A percentile compares a stretch with the other conserved stretches of the same genome.
These are phyloP conservation scores for Macrophya annulata DNA, from an alignment of 2,888 invertebrate genomes.

Conservation along the genomic window DNA sequence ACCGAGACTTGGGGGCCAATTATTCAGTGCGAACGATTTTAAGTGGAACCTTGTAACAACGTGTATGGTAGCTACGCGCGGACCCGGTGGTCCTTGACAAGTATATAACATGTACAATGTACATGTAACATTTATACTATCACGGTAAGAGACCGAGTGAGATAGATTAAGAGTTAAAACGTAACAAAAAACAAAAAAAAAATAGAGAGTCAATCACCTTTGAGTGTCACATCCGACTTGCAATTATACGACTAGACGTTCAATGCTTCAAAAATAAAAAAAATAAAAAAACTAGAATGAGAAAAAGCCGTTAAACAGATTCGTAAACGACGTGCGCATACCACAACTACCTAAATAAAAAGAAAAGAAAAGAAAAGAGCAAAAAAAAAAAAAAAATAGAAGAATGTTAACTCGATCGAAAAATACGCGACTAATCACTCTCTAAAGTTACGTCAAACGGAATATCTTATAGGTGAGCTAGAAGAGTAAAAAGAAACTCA, in stretches of 20 bases:
- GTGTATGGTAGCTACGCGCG: not conserved
- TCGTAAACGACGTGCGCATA: not conserved
- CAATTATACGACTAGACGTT: not conserved
- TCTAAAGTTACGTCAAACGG: not conserved
- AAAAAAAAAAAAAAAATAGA: not conserved
- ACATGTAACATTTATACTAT: no score
- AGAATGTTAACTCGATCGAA: not conserved
- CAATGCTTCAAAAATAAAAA: not conserved
- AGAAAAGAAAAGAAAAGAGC: not conserved
- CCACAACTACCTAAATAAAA: no score
- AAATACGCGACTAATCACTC: not conserved
- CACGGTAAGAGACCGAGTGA: not conserved
- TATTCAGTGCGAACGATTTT: conserved; percentile 43
- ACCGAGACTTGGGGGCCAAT: conserved; percentile 11
- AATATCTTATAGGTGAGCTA: no score
- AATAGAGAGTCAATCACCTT: not conserved
- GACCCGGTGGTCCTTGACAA: conserved; percentile 23
- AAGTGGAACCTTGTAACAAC: not conserved
- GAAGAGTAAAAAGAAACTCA: not conserved
- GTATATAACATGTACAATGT: not conserved
- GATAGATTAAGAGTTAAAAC: not conserved
- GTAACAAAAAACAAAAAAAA: no score
- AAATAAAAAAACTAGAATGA: not conserved
- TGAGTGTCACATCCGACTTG: not conserved
- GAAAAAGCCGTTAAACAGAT: not conserved